Evolutionary conservation across 2,797 vertebrate species (phyloP).

Genomic region (Alcedo quadribrachys): DNA sequence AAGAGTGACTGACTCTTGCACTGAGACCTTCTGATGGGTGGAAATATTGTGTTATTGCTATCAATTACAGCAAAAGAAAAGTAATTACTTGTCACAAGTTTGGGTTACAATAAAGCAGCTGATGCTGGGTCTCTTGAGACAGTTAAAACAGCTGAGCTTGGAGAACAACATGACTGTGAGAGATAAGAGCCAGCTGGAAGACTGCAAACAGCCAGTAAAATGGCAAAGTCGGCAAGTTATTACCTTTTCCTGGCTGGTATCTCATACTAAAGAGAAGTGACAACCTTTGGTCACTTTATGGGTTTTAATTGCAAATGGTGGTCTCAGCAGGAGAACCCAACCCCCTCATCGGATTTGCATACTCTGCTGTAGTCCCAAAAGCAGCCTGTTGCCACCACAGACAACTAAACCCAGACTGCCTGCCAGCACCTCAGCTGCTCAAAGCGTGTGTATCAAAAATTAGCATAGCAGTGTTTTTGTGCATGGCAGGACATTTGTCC

Average conservation of each 20-base stretch:
- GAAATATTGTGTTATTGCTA: conserved; percentile 26
- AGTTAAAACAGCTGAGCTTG: conserved; percentile 28
- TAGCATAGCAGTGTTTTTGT: background rate
- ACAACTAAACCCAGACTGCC: background rate
- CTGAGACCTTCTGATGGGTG: background rate
- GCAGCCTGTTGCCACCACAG: background rate
- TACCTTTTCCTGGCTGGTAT: background rate
- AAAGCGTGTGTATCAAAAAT: background rate
- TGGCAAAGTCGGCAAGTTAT: conserved; percentile 16
- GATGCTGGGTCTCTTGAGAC: conserved; percentile 2
- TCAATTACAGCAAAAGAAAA: conserved; percentile 20
- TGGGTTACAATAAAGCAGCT: conserved; percentile 29
- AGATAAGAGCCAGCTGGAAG: conserved; percentile 32
- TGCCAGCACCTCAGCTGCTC: background rate
- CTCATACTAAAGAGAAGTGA: background rate
- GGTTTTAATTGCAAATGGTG: background rate
- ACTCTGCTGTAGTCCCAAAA: background rate
- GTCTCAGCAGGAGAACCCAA: background rate
- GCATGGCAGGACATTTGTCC: background rate
- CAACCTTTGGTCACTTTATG: background rate
- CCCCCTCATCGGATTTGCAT: background rate
- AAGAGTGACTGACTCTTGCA: background rate
- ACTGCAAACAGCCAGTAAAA: conserved; percentile 22
- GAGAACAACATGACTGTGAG: background rate
- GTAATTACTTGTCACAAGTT: background rate